These are phyloP conservation scores for Polydrusus tereticollis DNA, from an alignment of 2,888 invertebrate species.

Conservation along the genomic window DNA sequence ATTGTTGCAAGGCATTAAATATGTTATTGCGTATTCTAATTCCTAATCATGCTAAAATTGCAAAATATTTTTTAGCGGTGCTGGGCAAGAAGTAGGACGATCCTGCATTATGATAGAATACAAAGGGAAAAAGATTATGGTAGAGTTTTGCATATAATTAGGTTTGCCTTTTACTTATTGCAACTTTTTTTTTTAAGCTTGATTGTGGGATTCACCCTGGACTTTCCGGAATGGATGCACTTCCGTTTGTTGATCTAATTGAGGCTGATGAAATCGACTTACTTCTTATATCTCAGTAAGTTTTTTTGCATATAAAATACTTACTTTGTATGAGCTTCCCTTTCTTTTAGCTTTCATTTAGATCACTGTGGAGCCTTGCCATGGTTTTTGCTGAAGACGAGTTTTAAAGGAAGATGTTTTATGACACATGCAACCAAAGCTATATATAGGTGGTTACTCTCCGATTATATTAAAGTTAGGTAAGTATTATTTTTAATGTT, in stretches of 20 bases:
- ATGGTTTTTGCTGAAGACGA: slow-evolving; percentile 97
- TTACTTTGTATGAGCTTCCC: too few relatives aligned
- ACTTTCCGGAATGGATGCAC: slow-evolving; percentile 94
- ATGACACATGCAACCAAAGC: slow-evolving; percentile 99
- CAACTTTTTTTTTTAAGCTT: slow-evolving; percentile 70
- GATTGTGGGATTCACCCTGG: slow-evolving; percentile 99
- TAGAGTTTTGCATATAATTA: too few relatives aligned
- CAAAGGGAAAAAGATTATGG: slow-evolving; percentile 98
- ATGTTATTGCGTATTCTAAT: too few relatives aligned
- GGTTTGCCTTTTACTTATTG: background rate
- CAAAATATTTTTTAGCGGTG: slow-evolving; percentile 75
- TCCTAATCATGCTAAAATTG: too few relatives aligned
- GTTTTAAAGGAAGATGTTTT: slow-evolving; percentile 96
- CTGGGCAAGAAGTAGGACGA: slow-evolving; percentile 98
- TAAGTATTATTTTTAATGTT: too few relatives aligned
- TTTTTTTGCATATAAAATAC: background rate
- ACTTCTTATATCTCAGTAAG: slow-evolving; percentile 89
- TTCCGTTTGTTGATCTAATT: slow-evolving; percentile 97
- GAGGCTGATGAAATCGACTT: slow-evolving; percentile 98
- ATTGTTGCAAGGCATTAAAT: too few relatives aligned
- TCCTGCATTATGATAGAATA: slow-evolving; percentile 99
- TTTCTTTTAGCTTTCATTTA: slow-evolving; percentile 90
- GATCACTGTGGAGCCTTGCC: slow-evolving; percentile 99
- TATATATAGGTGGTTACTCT: slow-evolving; percentile 97
- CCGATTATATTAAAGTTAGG: slow-evolving; percentile 97